phyloP scores from a whole-genome alignment of 2,888 invertebrate genomes.

The Catocala sponsa region DNA sequence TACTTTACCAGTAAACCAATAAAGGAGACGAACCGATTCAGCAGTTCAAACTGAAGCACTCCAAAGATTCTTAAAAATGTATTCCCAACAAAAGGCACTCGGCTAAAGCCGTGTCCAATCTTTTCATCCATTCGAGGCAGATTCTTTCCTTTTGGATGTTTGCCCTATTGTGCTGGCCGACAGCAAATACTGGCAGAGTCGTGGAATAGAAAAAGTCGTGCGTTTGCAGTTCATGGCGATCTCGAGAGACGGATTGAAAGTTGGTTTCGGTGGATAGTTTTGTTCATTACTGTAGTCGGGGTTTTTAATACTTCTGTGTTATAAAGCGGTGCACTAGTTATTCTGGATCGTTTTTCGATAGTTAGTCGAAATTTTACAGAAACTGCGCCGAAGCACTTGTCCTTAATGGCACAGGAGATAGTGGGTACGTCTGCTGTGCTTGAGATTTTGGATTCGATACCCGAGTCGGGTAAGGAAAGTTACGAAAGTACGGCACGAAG shows the following conservation, averaged over 20 bases:
- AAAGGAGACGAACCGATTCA: constrained; percentile 14
- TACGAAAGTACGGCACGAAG: too few species aligned
- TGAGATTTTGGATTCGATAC: too few species aligned
- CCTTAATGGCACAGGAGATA: too few species aligned
- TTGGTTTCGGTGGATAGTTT: constrained; percentile 26
- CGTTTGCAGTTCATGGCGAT: constrained; percentile 38
- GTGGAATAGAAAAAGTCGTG: constrained; percentile 54
- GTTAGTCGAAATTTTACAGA: too few species aligned
- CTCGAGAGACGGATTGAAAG: constrained; percentile 19
- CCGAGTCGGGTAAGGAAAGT: too few species aligned
- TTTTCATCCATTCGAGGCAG: constrained; percentile 37
- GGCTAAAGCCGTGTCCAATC: constrained; percentile 48
- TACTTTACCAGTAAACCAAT: constrained; percentile 6
- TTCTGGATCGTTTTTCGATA: too few species aligned
- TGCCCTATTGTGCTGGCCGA: constrained; percentile 62
- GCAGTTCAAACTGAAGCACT: constrained; percentile 15
- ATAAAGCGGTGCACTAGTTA: too few species aligned
- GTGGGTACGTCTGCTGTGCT: too few species aligned
- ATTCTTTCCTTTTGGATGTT: constrained; percentile 60
- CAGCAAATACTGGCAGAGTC: constrained; percentile 59
- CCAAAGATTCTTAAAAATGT: constrained; percentile 13
- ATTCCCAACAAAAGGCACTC: constrained; percentile 32
- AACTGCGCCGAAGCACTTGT: too few species aligned
- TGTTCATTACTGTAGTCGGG: constrained; percentile 20
- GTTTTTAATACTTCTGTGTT: too few species aligned